Evolutionary conservation across 2,888 invertebrate species (phyloP), one percentile per base, ranked within the genome.

Genomic region (Lissocephala sabroskyi): DNA sequence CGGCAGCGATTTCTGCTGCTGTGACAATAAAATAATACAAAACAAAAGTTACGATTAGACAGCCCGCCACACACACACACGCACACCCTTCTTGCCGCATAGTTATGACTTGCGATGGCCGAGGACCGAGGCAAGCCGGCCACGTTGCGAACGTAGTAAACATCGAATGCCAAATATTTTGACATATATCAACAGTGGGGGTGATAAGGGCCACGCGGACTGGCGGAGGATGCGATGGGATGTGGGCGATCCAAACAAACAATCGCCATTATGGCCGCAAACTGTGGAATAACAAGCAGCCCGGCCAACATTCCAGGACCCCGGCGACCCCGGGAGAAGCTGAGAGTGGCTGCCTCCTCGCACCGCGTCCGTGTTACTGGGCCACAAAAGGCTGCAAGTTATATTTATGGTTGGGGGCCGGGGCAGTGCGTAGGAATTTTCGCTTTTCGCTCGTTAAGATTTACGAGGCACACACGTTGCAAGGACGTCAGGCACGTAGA

Each of bases 111-210:
- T 45, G 35, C 13, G 17, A 11, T 17, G 29, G n/a, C n/a, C n/a
- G 42, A 42, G 39, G 19, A 17, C 33, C 28, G 51, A 36, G 35
- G 30, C n/a, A 4, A 35, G 35, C 35, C 26, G 26, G 23, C 17
- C 32, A 37, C 30, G 55, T 47, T 62, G 58, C 57, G 62, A 65
- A 60, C 62, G 66, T 63, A 64, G 67, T 61, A 71, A 71, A 65
- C 70, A 80, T 71, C 68, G 74, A 79, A 79, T 74, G 68, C 63
- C 65, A 78, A 80, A 68, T 65, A 79, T 79, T 71, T 78, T 77
- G 75, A 77, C 63, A 65, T 67, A 63, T 76, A 62, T 71, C 76
- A 60, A 63, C 54, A 58, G 36, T 45, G n/a, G n/a, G n/a, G n/a
- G n/a, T n/a, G n/a, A n/a, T n/a, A n/a, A n/a, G n/a, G n/a, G n/a